Base-by-base conservation (phyloP, 2,797 vertebrate genomes). In the Loriculus beryllinus region DNA sequence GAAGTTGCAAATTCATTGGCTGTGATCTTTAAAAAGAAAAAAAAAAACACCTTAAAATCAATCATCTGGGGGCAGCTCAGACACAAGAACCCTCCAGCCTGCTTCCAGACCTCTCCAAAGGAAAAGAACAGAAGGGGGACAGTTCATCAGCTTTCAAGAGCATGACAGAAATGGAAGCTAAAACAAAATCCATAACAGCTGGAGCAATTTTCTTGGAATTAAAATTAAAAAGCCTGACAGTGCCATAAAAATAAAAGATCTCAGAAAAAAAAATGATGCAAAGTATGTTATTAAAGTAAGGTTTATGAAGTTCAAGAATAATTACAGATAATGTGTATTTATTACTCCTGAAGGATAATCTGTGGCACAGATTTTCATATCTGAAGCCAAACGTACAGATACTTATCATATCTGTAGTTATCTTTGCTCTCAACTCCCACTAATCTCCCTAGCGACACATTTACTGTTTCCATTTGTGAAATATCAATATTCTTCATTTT, bases 311-410 rank as follows among this genome's bases (percentile, higher is more conserved):
- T 97, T 93, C 39, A 86, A 72, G 95, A 95, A 97, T 96, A 98
- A 98, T 97, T 97, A 97, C 91, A 95, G 94, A 96, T 97, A 97
- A 97, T 96, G 91, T 63, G 39, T 95, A 97, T 97, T 97, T 97
- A 98, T 97, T 93, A 95, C 86, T 88, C 92, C 95, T 96, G 47
- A 63, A 96, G 95, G 96, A 97, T 96, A 79, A 85, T 96, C 96
- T 39, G n/a, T 84, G 78, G 93, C 96, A 97, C 93, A 71, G 86
- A 82, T 88, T 90, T 94, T 88, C 78, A 28, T 45, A 45, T 88
- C 72, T 63, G 89, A 96, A 95, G 95, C 95, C 97, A 96, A 97
- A 96, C 1, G 29, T 25, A 90, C 76, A 93, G 91, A 95, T 42
- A 74, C 82, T 96, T 91, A 94, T 88, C 88, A 64, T 74, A 94